Evolutionary conservation across 2,888 invertebrate species (phyloP).

Genomic region (Aquatica leii): DNA sequence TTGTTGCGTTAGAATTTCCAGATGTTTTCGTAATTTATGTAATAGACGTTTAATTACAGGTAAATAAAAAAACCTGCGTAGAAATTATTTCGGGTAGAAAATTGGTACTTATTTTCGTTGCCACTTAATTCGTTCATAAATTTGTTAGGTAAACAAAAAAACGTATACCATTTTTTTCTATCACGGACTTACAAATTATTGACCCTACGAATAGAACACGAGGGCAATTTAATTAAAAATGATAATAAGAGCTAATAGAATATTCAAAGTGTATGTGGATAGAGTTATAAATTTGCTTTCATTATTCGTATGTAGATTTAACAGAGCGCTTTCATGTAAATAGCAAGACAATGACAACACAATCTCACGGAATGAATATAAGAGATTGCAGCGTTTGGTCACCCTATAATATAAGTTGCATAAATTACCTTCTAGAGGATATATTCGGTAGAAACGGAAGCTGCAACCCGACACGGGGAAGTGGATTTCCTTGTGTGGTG

Average conservation of each 20-base stretch:
- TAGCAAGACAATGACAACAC: slow-evolving; percentile 40
- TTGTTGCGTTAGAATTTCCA: too few species aligned
- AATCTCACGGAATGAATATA: slow-evolving; percentile 33
- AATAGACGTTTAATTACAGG: too few species aligned
- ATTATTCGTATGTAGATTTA: slow-evolving; percentile 36
- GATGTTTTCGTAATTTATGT: too few species aligned
- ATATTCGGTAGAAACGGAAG: slow-evolving; percentile 38
- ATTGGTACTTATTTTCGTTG: too few species aligned
- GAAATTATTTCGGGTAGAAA: too few species aligned
- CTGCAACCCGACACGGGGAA: slow-evolving; percentile 44
- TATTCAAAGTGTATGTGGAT: slow-evolving; percentile 24
- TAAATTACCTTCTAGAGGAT: slow-evolving; percentile 34
- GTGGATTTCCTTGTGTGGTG: slow-evolving; percentile 37
- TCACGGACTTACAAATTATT: not conserved
- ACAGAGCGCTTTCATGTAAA: slow-evolving; percentile 40
- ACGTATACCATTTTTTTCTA: not conserved
- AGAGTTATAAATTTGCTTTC: slow-evolving; percentile 28
- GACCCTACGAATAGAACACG: not conserved
- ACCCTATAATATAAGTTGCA: slow-evolving; percentile 29
- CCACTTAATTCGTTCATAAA: too few species aligned
- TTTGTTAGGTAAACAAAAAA: too few species aligned
- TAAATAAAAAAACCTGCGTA: too few species aligned
- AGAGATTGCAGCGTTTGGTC: slow-evolving; percentile 26
- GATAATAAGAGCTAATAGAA: slow-evolving; percentile 20
- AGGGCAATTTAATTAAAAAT: slow-evolving; percentile 26